phyloP scores from a whole-genome alignment of 2,888 invertebrate genomes.

The Ochlodes sylvanus region DNA sequence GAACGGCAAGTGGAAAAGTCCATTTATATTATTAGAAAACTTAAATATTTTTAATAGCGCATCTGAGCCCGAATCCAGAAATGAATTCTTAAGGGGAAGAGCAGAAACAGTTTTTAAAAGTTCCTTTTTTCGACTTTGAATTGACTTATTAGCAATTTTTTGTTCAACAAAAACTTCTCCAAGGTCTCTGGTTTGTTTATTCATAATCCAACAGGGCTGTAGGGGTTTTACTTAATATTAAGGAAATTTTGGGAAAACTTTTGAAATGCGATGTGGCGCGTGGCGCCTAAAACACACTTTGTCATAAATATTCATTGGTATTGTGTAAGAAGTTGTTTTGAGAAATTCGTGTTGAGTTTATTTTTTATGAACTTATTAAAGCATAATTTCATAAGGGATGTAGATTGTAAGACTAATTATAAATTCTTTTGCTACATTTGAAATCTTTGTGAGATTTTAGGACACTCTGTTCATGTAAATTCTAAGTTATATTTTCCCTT shows the following conservation, averaged over 20 bases:
- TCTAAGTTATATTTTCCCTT: background rate
- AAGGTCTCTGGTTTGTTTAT: slow-evolving; percentile 14
- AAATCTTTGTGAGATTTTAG: slow-evolving; percentile 3
- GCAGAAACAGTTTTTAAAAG: slow-evolving; percentile 24
- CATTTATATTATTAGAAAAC: slow-evolving; percentile 65
- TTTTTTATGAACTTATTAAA: slow-evolving; percentile 9
- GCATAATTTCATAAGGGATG: background rate
- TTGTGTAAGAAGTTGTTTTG: slow-evolving; percentile 4
- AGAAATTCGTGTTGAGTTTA: slow-evolving; percentile 9
- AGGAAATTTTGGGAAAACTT: slow-evolving; percentile 25
- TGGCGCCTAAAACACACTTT: slow-evolving; percentile 14
- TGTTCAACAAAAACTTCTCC: slow-evolving; percentile 21
- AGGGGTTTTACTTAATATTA: slow-evolving; percentile 26
- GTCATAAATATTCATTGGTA: slow-evolving; percentile 22
- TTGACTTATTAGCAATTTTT: slow-evolving; percentile 38
- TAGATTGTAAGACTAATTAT: background rate
- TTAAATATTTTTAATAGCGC: slow-evolving; percentile 50
- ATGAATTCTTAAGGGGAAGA: slow-evolving; percentile 28
- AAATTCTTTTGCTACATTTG: slow-evolving; percentile 3
- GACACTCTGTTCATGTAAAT: slow-evolving; percentile 1
- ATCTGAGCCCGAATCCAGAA: slow-evolving; percentile 46
- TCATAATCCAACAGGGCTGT: slow-evolving; percentile 26
- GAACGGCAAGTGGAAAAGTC: slow-evolving; percentile 56
- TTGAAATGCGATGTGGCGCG: slow-evolving; percentile 15
- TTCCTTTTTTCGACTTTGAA: slow-evolving; percentile 36